Evolutionary conservation across 1,140 invertebrate species (phyloP), one percentile per base, ranked within the genome.

Genomic region (Laupala kohalensis): DNA sequence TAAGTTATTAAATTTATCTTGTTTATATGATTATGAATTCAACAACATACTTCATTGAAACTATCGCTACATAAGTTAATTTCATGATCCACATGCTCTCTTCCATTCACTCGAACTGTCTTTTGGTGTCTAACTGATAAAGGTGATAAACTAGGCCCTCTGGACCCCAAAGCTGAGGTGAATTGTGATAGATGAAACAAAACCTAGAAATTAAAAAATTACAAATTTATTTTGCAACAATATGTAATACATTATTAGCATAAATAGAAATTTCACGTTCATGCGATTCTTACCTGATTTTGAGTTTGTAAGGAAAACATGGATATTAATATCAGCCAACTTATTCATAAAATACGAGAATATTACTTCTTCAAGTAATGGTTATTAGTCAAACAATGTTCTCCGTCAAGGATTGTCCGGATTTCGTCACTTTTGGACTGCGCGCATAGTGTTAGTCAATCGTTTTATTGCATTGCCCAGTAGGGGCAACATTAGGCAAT

Each of bases 281-380:
- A 73, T 65, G 72, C 72, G n/a, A n/a, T n/a, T n/a, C n/a, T 66
- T 75, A 79, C 81, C 79, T 83, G 81, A 76, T 82, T 82, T 71
- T 81, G 80, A 73, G 77, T 79, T 69, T 81, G 81, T 37, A 81
- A 74, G n/a, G 80, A 77, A 77, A 82, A 79, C 81, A 82, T 82
- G 3, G 72, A 72, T 68, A 13, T 19, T n/a, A n/a, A n/a, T n/a
- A n/a, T n/a, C n/a, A n/a, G n/a, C n/a, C n/a, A n/a, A n/a, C n/a
- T n/a, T n/a, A n/a, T n/a, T n/a, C n/a, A n/a, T n/a, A n/a, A n/a
- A n/a, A n/a, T n/a, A n/a, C n/a, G n/a, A n/a, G n/a, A n/a, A n/a
- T n/a, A n/a, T n/a, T n/a, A n/a, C n/a, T n/a, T n/a, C n/a, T n/a
- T n/a, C n/a, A n/a, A n/a, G n/a, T n/a, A n/a, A n/a, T n/a, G n/a